A percentile compares a stretch with the other conserved stretches of the same genome.
phyloP scores from a whole-genome alignment of 2,888 invertebrate species.

The Myopa tessellatipennis region DNA sequence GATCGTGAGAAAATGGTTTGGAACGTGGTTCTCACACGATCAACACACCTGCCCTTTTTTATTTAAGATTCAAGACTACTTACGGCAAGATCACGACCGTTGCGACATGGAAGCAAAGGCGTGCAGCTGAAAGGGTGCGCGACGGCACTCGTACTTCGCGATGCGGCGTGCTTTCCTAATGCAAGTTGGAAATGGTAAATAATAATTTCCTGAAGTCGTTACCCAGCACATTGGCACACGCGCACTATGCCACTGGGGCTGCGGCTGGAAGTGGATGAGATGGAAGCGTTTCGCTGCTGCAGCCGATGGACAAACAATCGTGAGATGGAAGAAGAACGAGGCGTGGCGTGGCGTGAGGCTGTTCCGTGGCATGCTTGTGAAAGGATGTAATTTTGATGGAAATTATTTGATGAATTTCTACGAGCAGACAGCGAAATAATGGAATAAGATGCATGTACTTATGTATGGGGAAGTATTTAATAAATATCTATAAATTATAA shows the following conservation, averaged over 20 bases:
- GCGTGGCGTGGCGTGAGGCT: slow-evolving; percentile 12
- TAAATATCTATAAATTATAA: background rate
- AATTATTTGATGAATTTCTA: slow-evolving; percentile 27
- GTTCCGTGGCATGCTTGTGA: slow-evolving; percentile 10
- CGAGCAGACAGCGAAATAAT: background rate
- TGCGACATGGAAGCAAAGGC: slow-evolving; percentile 44
- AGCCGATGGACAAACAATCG: background rate
- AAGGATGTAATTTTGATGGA: slow-evolving; percentile 13
- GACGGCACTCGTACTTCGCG: slow-evolving; percentile 9
- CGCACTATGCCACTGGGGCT: slow-evolving; percentile 64
- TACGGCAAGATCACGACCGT: slow-evolving; percentile 67
- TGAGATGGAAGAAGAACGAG: slow-evolving; percentile 14
- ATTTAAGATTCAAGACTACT: slow-evolving; percentile 65
- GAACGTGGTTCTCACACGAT: slow-evolving; percentile 70
- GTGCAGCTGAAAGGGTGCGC: background rate
- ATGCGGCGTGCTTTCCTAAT: slow-evolving; percentile 32
- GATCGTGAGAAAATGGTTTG: slow-evolving; percentile 70
- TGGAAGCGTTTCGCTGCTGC: slow-evolving; percentile 18
- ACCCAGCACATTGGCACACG: slow-evolving; percentile 66
- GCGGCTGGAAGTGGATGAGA: slow-evolving; percentile 40
- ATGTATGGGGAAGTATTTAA: background rate
- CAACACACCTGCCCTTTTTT: slow-evolving; percentile 69
- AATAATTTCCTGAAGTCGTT: slow-evolving; percentile 54
- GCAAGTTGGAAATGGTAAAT: slow-evolving; percentile 31
- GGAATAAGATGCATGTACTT: background rate